Conservation (phyloP, 2,113 vertebrate genomes). For the Ahaetulla prasina region DNA sequence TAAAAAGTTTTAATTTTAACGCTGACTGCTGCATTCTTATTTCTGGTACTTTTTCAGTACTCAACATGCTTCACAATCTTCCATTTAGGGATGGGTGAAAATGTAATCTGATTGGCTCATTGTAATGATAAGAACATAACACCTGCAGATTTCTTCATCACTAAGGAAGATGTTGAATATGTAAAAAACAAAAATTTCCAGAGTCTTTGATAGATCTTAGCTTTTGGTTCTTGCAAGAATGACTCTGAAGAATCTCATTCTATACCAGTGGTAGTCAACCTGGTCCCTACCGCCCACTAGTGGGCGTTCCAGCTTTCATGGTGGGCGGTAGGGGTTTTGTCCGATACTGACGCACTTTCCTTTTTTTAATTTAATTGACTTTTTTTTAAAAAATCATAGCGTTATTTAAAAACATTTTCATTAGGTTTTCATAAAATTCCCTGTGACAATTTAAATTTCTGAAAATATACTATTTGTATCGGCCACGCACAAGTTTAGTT, state of each 20-base stretch:
- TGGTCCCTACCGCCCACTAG: too few relatives aligned
- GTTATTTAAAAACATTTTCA: too few relatives aligned
- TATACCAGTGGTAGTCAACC: too few relatives aligned
- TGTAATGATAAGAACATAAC: neutral
- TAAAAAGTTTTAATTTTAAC: neutral
- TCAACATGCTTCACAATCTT: neutral
- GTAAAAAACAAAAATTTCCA: neutral
- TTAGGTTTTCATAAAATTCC: too few relatives aligned
- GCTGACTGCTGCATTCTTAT: neutral
- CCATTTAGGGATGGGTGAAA: neutral
- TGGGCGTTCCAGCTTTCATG: too few relatives aligned
- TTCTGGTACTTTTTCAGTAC: neutral
- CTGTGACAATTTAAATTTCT: too few relatives aligned
- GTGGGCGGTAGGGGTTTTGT: too few relatives aligned
- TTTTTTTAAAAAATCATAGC: too few relatives aligned
- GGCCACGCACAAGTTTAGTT: too few relatives aligned
- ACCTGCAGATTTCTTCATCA: neutral
- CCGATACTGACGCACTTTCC: too few relatives aligned
- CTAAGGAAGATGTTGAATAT: neutral
- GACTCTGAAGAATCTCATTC: neutral
- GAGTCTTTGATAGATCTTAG: neutral
- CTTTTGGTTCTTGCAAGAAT: neutral
- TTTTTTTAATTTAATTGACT: too few relatives aligned
- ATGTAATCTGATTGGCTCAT: neutral
- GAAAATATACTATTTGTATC: too few relatives aligned